phyloP scores from a whole-genome alignment of 2,113 vertebrate genomes.

The Lutjanus erythropterus region DNA sequence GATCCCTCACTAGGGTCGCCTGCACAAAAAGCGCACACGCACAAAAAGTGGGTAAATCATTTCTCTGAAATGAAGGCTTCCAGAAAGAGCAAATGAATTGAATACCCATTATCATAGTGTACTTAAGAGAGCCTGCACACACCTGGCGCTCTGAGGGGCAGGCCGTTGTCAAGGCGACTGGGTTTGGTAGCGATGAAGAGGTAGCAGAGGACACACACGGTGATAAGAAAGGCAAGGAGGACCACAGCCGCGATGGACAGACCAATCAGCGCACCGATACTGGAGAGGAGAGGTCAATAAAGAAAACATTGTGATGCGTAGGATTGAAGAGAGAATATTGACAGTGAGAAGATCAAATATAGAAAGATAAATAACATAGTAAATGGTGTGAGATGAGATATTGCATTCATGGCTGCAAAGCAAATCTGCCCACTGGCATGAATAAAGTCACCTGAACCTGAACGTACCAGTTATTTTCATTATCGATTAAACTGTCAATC shows the following conservation, averaged over 20 bases:
- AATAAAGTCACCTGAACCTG: no score
- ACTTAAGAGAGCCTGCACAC: not conserved
- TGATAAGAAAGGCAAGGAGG: constrained; percentile 93
- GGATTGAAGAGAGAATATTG: not conserved
- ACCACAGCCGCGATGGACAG: constrained; percentile 92
- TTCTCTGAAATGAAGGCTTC: not conserved
- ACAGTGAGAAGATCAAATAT: not conserved
- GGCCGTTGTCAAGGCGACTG: constrained; percentile 89
- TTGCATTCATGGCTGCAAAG: no score
- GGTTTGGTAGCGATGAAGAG: constrained; percentile 94
- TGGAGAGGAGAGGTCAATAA: constrained; percentile 53
- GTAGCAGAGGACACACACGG: constrained; percentile 93
- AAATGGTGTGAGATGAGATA: not conserved
- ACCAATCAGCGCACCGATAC: constrained; percentile 92
- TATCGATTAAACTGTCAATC: no score
- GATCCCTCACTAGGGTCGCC: constrained; percentile 65
- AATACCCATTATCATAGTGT: not conserved
- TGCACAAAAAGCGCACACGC: constrained; percentile 32
- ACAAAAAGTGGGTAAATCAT: no score
- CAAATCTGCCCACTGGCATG: no score
- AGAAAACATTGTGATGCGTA: not conserved
- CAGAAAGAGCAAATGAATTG: not conserved
- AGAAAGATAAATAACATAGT: not conserved
- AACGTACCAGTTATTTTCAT: no score
- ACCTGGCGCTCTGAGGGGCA: constrained; percentile 88